Conservation (phyloP, 2,797 vertebrate genomes). For the Nyctibius grandis region DNA sequence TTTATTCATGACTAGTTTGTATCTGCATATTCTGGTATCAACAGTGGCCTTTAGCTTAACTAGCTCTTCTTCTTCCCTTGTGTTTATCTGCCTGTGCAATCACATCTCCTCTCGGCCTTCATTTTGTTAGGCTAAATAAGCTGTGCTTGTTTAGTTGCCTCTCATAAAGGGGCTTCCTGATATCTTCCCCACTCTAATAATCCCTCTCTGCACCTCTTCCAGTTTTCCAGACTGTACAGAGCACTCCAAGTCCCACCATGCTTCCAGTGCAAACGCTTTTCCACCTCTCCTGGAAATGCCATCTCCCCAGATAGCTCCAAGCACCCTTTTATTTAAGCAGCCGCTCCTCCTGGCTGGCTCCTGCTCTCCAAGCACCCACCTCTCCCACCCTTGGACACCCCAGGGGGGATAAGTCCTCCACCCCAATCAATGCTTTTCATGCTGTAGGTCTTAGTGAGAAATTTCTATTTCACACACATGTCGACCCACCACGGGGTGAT, state of each 20-base stretch:
- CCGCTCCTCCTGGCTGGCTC: fast-evolving
- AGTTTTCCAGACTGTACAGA: not conserved
- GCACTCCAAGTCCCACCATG: not conserved
- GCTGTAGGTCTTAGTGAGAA: not conserved
- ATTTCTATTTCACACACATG: not conserved
- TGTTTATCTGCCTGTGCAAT: not conserved
- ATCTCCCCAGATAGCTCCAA: not conserved
- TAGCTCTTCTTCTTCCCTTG: not conserved
- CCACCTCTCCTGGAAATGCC: not conserved
- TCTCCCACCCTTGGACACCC: not conserved
- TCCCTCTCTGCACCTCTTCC: not conserved
- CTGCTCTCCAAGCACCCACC: not conserved
- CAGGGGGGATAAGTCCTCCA: not conserved
- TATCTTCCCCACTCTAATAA: not conserved
- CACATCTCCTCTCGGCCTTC: not conserved
- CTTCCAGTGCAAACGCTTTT: fast-evolving
- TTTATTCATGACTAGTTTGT: constrained; percentile 21
- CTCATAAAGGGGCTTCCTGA: not conserved
- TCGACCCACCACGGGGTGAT: not conserved
- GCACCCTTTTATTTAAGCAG: not conserved
- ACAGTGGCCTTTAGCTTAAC: not conserved
- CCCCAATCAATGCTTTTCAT: not conserved
- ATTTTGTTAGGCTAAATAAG: not conserved
- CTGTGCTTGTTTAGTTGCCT: fast-evolving
- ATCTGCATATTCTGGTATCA: constrained; percentile 2